Base-by-base conservation (phyloP, 2,113 vertebrate species). In the Oncorhynchus nerka region DNA sequence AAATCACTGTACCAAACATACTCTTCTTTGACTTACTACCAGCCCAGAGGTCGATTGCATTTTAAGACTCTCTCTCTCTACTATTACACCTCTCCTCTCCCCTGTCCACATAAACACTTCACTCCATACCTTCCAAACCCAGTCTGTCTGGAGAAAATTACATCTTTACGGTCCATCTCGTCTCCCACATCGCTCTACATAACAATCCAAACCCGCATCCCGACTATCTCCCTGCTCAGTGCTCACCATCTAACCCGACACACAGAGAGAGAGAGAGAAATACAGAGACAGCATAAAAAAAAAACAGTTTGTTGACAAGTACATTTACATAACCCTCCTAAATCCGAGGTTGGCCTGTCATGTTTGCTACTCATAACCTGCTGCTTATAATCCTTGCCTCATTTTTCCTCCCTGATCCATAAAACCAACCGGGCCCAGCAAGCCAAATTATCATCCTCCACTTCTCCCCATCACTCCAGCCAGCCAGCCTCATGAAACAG, bases 291-390 rank as follows among this genome's bases (percentile, higher is more conserved):
- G 78, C 66, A 75, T 77, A 78, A 32, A 30, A 69, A 30, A 69
- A 28, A 28, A 65, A 26, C 26, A 82, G 85, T 87, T 85, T 88
- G 87, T 88, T 74, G 77, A 90, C 85, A 86, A 87, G 85, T 62
- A 68, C 80, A 91, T 93, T 92, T 91, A 88, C 87, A 90, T 91
- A 92, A 90, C 84, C 75, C 87, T 90, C 78, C 88, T 90, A 89
- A 90, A 92, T 91, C 81, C 76, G 64, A 73, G 82, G 85, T 81
- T 84, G 80, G 86, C 83, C 86, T 86, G 83, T 89, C 89, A 82
- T 85, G 84, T 90, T 86, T 82, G 83, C 84, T 83, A 85, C 79
- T 90, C 85, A 88, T 89, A 92, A 91, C 85, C 88, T 79, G 81
- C 88, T 87, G 87, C 88, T 87, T 84, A 85, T 85, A 89, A 89